These are phyloP conservation scores for Xanthorhoe spadicearia DNA, from an alignment of 2,888 invertebrate genomes.

Conservation along the genomic window DNA sequence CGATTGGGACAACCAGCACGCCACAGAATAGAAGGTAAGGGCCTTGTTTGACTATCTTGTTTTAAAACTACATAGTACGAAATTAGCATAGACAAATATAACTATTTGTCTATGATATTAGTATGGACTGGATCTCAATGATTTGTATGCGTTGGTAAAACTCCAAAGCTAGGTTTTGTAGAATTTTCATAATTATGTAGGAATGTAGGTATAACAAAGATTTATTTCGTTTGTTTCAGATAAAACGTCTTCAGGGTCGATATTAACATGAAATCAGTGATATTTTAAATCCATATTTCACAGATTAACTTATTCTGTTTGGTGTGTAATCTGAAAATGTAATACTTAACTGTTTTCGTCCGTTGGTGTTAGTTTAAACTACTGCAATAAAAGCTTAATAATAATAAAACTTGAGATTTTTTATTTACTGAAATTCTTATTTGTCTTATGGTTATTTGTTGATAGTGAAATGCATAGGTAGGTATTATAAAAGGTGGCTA, in stretches of 20 bases:
- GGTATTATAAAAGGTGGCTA: slow-evolving; percentile 8
- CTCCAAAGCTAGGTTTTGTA: too few species aligned
- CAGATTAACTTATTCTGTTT: neutral
- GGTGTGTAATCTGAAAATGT: neutral
- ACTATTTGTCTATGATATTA: too few species aligned
- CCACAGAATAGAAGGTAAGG: neutral
- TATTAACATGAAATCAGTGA: neutral
- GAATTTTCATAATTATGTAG: too few species aligned
- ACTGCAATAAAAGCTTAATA: slow-evolving; percentile 5
- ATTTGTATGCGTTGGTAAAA: too few species aligned
- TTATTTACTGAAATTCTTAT: neutral
- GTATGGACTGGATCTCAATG: too few species aligned
- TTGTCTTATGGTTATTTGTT: neutral
- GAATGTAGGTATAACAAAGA: too few species aligned
- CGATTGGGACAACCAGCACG: slow-evolving; percentile 17
- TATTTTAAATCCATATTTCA: slow-evolving; percentile 1
- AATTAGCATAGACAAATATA: too few species aligned
- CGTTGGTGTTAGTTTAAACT: neutral
- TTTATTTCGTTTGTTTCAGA: slow-evolving; percentile 6
- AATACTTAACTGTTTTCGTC: neutral
- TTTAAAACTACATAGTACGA: too few species aligned
- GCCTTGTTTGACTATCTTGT: neutral
- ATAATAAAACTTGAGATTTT: neutral
- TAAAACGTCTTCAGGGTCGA: neutral
- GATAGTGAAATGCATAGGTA: neutral